Evolutionary conservation across 2,113 vertebrate species (phyloP).

Genomic region (Thunnus maccoyii): DNA sequence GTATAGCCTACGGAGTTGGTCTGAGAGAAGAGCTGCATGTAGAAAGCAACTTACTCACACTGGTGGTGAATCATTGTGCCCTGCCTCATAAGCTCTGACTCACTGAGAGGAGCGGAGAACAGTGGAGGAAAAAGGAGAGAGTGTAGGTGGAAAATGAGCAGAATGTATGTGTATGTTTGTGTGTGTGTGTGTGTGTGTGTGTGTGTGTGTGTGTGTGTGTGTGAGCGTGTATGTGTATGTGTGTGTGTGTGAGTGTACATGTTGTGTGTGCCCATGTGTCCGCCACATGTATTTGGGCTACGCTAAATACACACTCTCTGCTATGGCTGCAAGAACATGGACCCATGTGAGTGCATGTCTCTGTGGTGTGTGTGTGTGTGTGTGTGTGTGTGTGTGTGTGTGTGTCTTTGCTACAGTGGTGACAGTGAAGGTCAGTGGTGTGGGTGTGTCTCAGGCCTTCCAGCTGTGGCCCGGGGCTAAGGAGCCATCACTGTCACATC

Average conservation of each 20-base stretch:
- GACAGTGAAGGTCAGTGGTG: constrained; percentile 84
- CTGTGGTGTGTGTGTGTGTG: constrained; percentile 1
- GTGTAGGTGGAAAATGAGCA: constrained; percentile 58
- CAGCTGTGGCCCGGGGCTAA: constrained; percentile 80
- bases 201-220: neutral
- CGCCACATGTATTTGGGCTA: constrained; percentile 26
- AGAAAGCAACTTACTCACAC: constrained; percentile 76
- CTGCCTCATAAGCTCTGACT: constrained; percentile 79
- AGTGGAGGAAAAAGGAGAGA: constrained; percentile 32
- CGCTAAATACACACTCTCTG: constrained; percentile 8
- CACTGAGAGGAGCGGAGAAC: constrained; percentile 59
- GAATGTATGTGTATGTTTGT: constrained; percentile 12
- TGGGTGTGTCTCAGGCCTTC: constrained; percentile 81
- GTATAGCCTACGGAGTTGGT: constrained; percentile 64
- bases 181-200: constrained; percentile 5
- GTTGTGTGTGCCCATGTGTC: constrained; percentile 26
- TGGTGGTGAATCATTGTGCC: constrained; percentile 77
- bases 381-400: constrained; percentile 41
- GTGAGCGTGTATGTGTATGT: neutral
- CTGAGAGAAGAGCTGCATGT: constrained; percentile 72
- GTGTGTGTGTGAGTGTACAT: neutral
- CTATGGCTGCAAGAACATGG: constrained; percentile 8
- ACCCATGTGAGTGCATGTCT: constrained; percentile 15
- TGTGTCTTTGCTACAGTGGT: constrained; percentile 64
- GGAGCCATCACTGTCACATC: constrained; percentile 85